A percentile compares a stretch with the other conserved stretches of the same genome.
phyloP scores from a whole-genome alignment of 1,140 invertebrate species.

The Apocrypta bakeri region DNA sequence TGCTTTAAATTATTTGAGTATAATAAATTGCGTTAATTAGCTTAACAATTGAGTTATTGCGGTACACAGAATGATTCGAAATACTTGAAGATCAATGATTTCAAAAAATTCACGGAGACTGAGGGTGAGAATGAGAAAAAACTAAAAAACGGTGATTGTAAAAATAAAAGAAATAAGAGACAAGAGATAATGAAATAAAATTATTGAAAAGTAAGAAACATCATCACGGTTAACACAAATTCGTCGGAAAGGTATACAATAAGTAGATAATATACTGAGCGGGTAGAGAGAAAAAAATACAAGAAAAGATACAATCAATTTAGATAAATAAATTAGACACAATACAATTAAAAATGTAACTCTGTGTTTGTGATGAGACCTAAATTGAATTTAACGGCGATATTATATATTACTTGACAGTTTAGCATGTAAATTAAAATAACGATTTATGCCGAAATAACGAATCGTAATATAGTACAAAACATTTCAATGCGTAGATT shows the following conservation, averaged over 20 bases:
- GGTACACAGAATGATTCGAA: too few species aligned
- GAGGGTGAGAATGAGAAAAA: constrained; percentile 19
- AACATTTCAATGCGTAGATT: neutral
- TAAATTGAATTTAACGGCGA: neutral
- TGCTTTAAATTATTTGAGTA: constrained; percentile 34
- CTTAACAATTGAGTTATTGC: neutral
- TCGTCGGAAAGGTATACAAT: constrained; percentile 50
- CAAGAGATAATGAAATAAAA: neutral
- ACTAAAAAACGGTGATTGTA: constrained; percentile 37
- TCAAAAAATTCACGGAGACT: constrained; percentile 13
- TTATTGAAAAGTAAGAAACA: neutral
- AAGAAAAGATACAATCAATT: constrained; percentile 59
- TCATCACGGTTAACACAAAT: constrained; percentile 37
- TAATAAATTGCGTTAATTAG: constrained; percentile 10
- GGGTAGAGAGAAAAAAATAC: constrained; percentile 73
- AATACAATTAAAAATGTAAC: constrained; percentile 60
- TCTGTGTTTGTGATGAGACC: constrained; percentile 57
- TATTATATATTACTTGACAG: neutral
- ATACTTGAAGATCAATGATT: neutral
- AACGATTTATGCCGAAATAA: neutral
- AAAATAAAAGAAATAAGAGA: constrained; percentile 32
- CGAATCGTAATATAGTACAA: neutral
- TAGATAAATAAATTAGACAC: constrained; percentile 63
- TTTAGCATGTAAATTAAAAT: too few species aligned
- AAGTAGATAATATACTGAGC: constrained; percentile 63